Base-by-base conservation (phyloP, 2,888 invertebrate genomes). In the Drosophila monieri region DNA sequence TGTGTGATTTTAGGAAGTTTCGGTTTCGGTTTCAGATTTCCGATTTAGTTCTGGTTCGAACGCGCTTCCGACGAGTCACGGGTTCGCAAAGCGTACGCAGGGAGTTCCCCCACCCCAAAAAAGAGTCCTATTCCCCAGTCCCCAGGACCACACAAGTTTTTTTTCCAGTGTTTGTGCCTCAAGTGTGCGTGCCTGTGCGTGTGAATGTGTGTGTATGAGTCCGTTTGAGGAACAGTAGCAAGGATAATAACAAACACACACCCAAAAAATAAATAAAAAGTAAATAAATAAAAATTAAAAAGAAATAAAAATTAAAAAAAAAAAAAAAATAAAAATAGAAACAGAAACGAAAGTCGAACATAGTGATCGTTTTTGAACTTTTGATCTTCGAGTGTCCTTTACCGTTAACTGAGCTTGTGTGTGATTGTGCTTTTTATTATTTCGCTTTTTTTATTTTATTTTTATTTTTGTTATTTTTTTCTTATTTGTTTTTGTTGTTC, bases 41-140 rank as follows among this genome's bases (percentile, higher is more conserved):
- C 21, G n/a, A 43, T 18, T 76, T 74, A 87, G 86, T 87, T 79
- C 88, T 84, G 74, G 72, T 74, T 87, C 74, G 79, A 62, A 84
- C 85, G 86, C 80, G 79, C 72, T 78, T 60, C 74, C 71, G 76
- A 72, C 78, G 80, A 79, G 89, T 89, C 76, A 75, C 65, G 15
- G 67, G 49, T 57, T 51, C 66, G 60, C 70, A 39, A 35, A 61
- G 67, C 70, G 77, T 85, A 77, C 69, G 85, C 68, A 70, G 66
- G 54, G 52, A 46, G 27, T 25, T 21, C 14, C 41, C 10, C 59
- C 59, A 37, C 8, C 21, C 21, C 18, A 44, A 6, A 27, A 27
- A 9, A 27, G 9, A 51, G 48, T 49, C 39, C 58, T 46, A 58
- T 37, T 44, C 44, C 44, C 37, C 39, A 37, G n/a, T 12, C 32